Evolutionary conservation across 1,140 invertebrate species (phyloP).

Genomic region (Drosophila sulfurigaster): DNA sequence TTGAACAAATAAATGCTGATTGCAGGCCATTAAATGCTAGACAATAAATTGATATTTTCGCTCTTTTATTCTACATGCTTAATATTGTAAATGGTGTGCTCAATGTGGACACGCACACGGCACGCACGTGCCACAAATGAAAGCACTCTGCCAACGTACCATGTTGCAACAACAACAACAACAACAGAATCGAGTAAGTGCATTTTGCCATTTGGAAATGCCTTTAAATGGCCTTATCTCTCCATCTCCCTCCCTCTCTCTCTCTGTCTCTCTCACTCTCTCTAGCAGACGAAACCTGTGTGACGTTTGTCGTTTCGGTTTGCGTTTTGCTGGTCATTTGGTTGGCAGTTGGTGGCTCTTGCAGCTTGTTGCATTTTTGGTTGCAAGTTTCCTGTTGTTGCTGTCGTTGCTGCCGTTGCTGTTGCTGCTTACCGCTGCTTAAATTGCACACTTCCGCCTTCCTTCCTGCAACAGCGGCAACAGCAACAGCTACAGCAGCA

Average conservation of each 20-base stretch:
- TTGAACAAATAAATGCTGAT: no score
- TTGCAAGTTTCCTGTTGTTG: conserved; percentile 44
- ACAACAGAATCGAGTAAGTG: conserved; percentile 21
- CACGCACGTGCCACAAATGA: conserved; percentile 7
- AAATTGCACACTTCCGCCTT: conserved; percentile 78
- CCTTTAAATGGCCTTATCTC: conserved; percentile 32
- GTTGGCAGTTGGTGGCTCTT: conserved; percentile 30
- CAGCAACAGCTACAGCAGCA: conserved; percentile 1
- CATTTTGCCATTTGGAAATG: conserved; percentile 69
- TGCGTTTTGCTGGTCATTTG: conserved; percentile 35
- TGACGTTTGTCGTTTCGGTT: conserved; percentile 37
- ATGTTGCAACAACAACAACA: conserved; percentile 13
- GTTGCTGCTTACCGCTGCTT: conserved; percentile 53
- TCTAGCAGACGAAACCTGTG: conserved; percentile 44
- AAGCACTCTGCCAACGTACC: background rate
- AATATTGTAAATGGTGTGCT: background rate
- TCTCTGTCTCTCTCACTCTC: background rate
- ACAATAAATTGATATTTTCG: background rate
- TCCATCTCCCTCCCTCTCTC: no score
- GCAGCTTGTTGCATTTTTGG: conserved; percentile 77
- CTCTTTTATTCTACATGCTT: no score
- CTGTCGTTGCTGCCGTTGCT: background rate
- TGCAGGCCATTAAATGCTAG: no score
- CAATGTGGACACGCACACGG: conserved; percentile 1
- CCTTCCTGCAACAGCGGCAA: conserved; percentile 56